Evolutionary conservation across 2,797 vertebrate genomes (phyloP), one percentile per base, ranked within the genome.

Genomic region (Zenarchopterus dispar): DNA sequence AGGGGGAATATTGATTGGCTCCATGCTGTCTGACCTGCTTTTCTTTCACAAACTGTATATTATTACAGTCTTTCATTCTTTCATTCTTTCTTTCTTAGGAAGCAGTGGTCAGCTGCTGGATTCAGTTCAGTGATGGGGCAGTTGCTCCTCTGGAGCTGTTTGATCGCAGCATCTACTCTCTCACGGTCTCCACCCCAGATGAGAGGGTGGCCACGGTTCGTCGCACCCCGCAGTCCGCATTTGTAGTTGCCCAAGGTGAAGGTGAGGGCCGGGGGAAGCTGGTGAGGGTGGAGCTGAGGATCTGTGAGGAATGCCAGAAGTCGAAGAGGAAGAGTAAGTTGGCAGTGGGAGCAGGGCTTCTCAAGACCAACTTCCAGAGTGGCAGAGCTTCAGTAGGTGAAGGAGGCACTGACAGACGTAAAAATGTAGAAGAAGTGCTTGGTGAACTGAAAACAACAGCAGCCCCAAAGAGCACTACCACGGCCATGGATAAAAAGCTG

Each of bases 291-390:
- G 96, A 98, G 75, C 89, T 99, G 84, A 91, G 94, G 59, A 97
- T 98, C 78, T 96, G 95, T 0, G 96, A 97, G 43, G 88, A 94
- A 0, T 99, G 97, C 79, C 97, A 97, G 88, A 98, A 97, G 55
- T 97, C 96, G 46, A 97, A 96, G 72, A 91, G 97, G 69, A 97
- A 95, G 83, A 97, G 96, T n/a, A 85, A 95, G 67, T 71, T 98
- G 36, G 94, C 93, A 0, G 88, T 92, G 0, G 96, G 96, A 0
- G 89, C 79, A 0, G 95, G 94, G 0, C 86, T 84, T 49, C 83
- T 97, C 53, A 92, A 81, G 62, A 94, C 97, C 0, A 94, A 92
- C 62, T 91, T 98, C 33, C 92, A 91, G 0, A 63, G 56, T 0
- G 41, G 51, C 61, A 87, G 63, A 84, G 52, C 1, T 44, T 16